A percentile compares a stretch with the other conserved stretches of the same genome.
Evolutionary conservation across 2,888 invertebrate genomes (phyloP).

Genomic region (Cylloceria caligata): DNA sequence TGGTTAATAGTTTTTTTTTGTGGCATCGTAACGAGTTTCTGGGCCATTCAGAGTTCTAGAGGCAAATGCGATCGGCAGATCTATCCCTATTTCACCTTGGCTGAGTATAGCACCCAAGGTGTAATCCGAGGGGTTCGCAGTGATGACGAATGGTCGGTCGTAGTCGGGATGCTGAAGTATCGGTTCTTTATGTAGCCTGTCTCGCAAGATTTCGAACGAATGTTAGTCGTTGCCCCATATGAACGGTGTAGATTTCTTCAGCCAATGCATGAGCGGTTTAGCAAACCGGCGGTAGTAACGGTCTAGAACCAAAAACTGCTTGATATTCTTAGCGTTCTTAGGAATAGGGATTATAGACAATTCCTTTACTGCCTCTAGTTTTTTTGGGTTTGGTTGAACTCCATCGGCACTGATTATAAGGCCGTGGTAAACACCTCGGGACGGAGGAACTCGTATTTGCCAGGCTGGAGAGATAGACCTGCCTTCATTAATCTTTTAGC

Average conservation of each 20-base stretch:
- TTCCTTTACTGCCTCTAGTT: slow-evolving; percentile 64
- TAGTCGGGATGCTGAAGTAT: slow-evolving; percentile 68
- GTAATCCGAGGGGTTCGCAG: slow-evolving; percentile 78
- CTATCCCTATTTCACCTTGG: slow-evolving; percentile 68
- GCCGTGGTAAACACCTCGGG: slow-evolving; percentile 69
- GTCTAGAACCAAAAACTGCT: slow-evolving; percentile 63
- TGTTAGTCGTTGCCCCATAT: no score
- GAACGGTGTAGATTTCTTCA: no score
- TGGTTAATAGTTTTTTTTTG: slow-evolving; percentile 70
- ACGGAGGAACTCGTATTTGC: slow-evolving; percentile 66
- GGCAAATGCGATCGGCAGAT: slow-evolving; percentile 76
- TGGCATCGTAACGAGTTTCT: slow-evolving; percentile 71
- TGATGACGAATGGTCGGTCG: slow-evolving; percentile 56
- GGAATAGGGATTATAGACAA: slow-evolving; percentile 49
- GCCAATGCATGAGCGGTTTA: no score
- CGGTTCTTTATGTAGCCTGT: no score
- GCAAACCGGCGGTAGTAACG: slow-evolving; percentile 73
- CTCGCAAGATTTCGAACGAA: no score
- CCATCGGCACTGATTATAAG: slow-evolving; percentile 71
- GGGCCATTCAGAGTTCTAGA: slow-evolving; percentile 73
- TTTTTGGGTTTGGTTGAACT: slow-evolving; percentile 70
- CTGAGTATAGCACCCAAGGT: slow-evolving; percentile 75
- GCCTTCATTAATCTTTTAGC: slow-evolving; percentile 8
- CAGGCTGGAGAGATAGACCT: slow-evolving; percentile 35
- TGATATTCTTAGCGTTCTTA: slow-evolving; percentile 50